Evolutionary conservation across 2,113 vertebrate genomes (phyloP), one percentile per base, ranked within the genome.

Genomic region (Zootoca vivipara): DNA sequence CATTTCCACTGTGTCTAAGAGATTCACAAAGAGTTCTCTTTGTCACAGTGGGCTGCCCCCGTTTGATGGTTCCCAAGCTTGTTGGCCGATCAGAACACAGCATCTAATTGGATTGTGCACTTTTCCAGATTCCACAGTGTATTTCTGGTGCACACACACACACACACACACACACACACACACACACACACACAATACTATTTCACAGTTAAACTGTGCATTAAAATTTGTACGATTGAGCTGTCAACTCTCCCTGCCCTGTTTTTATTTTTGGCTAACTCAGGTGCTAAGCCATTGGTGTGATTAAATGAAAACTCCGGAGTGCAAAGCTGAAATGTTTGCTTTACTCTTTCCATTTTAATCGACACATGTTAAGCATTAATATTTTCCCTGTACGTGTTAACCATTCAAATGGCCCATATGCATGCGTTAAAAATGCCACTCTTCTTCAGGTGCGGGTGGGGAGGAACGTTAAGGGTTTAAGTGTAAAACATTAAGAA

Each of bases 401-500:
- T 83, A 82, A 46, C 0, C 24, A 46, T 84, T 92, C 89, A 28
- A 86, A 28, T 81, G 90, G 73, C 92, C 80, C 70, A n/a, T 56
- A 35, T 73, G 5, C 81, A 58, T 30, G 35, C 0, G 1, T 83
- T 86, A 86, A 91, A 56, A 94, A 95, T 94, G 62, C 40, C 90
- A 90, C 78, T 91, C 92, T 93, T 87, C 90, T 89, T 92, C 86
- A 73, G 74, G n/a, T n/a, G n/a, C n/a, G 46, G 46, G 9, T 2
- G 10, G 91, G 93, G 93, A 91, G 80, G 92, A 92, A 74, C 90
- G 93, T 93, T 93, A 93, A 94, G 92, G 82, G 89, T 82, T 93
- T 88, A 93, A 94, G 82, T 85, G 82, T 90, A 90, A 94, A 95
- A 87, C 65, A 87, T 88, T 91, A 89, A 92, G 72, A 82, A 89